These are phyloP conservation scores for Drosophila funebris DNA, from an alignment of 1,140 invertebrate species.

Conservation along the genomic window DNA sequence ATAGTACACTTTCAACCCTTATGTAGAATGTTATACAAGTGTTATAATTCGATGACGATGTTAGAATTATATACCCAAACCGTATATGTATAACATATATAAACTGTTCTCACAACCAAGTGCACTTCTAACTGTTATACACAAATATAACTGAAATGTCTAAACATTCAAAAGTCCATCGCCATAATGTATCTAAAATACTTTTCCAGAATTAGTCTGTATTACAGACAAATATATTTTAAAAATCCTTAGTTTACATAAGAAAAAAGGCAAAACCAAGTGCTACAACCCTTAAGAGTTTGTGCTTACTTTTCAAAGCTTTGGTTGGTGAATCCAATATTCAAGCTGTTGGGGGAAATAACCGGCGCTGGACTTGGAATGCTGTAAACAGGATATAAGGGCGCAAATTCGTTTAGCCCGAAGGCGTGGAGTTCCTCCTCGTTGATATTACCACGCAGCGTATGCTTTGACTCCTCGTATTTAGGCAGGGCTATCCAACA, in stretches of 20 bases:
- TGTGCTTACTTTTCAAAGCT: constrained; percentile 52
- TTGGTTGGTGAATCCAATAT: constrained; percentile 59
- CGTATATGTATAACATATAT: too few species aligned
- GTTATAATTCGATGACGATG: too few species aligned
- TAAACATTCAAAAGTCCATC: too few species aligned
- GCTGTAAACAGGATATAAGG: constrained; percentile 78
- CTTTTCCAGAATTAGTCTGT: neutral
- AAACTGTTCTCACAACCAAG: neutral
- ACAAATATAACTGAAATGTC: neutral
- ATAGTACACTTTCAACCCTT: too few species aligned
- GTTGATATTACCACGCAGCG: constrained; percentile 69
- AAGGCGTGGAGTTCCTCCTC: constrained; percentile 76
- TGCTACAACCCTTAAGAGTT: neutral
- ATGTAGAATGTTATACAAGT: too few species aligned
- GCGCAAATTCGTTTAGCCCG: constrained; percentile 69
- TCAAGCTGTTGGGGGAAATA: constrained; percentile 32
- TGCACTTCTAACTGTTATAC: neutral
- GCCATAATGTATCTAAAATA: too few species aligned
- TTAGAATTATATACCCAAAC: too few species aligned
- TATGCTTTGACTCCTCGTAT: constrained; percentile 68
- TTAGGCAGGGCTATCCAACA: constrained; percentile 51
- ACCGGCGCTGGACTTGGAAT: constrained; percentile 66
- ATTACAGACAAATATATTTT: constrained; percentile 21
- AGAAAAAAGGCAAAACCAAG: neutral
- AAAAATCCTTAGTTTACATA: constrained; percentile 4